Percentiles rank a stretch among this genome's conserved stretches.
Conservation (phyloP, 2,888 invertebrate species). For the Homarus gammarus region DNA sequence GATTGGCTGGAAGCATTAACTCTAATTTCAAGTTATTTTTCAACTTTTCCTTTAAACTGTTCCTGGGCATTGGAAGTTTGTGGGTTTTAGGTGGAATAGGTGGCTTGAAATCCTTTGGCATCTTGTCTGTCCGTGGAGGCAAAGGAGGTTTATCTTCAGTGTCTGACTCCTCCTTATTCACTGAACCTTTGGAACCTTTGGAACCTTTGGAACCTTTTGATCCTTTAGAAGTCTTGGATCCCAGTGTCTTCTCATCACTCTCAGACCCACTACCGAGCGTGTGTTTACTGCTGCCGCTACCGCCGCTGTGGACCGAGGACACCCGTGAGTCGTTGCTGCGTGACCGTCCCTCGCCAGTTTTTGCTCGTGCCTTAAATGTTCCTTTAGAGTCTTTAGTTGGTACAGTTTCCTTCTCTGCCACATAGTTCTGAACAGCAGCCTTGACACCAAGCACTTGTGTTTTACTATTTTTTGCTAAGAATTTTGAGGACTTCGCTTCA, state of each 20-base stretch:
- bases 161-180: conserved; percentile 62
- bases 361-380: conserved; percentile 33
- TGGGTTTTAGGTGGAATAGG: conserved; percentile 75
- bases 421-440: conserved; percentile 28
- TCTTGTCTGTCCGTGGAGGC: conserved; percentile 75
- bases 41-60: conserved; percentile 74
- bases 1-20: conserved; percentile 69
- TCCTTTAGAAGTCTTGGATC: conserved; percentile 59
- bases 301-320: conserved; percentile 72
- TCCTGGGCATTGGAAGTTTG: conserved; percentile 72
- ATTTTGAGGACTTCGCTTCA: conserved; percentile 51
- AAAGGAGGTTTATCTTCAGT: conserved; percentile 73
- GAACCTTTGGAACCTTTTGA: conserved; percentile 62
- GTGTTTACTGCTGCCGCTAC: conserved; percentile 72
- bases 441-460: conserved; percentile 29
- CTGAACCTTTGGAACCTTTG: conserved; percentile 56
- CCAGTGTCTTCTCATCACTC: conserved; percentile 71
- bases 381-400: conserved; percentile 38
- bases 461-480: conserved; percentile 32
- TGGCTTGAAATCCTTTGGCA: conserved; percentile 75
- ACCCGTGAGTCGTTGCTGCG: conserved; percentile 75
- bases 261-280: conserved; percentile 74
- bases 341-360: conserved; percentile 69
- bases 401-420: conserved; percentile 51
- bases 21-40: conserved; percentile 75